Base-by-base conservation (phyloP, 2,113 vertebrate genomes). In the Tenrec ecaudatus region DNA sequence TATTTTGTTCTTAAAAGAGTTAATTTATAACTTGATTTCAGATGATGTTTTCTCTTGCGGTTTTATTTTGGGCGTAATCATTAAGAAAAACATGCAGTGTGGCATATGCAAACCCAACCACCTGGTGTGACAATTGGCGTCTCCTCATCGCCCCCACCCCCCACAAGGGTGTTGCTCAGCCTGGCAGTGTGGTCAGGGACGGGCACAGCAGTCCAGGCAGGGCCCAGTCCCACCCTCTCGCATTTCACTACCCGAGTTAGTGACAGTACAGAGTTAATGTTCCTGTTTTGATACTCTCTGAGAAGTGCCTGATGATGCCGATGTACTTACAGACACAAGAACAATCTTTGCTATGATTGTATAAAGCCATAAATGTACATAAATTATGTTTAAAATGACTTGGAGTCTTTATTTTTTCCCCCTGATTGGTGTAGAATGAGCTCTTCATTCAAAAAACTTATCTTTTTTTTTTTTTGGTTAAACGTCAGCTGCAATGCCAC, bases 281-380 rank as follows among this genome's bases (percentile, higher is more conserved):
- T 97, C 97, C 94, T 96, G 97, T 60, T 97, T 97, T 90, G 82
- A 94, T 98, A 96, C 98, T 97, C 98, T 97, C 97, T 97, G 98
- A 98, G 97, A 99, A 98, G 98, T 99, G 98, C 98, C 98, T 98
- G 98, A 98, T 96, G 95, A 97, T 96, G 96, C 93, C 95, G 97
- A 95, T 98, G 97, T 98, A 98, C 97, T 97, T 98, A 90, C 97
- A 98, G 97, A 98, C 97, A 98, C 97, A 98, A 98, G 98, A 98
- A 98, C 98, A 98, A 98, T 98, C 97, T 97, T 98, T 98, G 97
- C 98, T 98, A 96, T 98, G 97, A 97, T 96, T 99, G 98, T 99
- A 98, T 98, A 98, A 99, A 99, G 98, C 98, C 98, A 98, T 99
- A 99, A 98, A 98, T 99, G 98, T 99, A 98, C 97, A 99, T 99